These are phyloP conservation scores for Neoitamus cyanurus DNA, from an alignment of 2,888 invertebrate species.

Conservation along the genomic window DNA sequence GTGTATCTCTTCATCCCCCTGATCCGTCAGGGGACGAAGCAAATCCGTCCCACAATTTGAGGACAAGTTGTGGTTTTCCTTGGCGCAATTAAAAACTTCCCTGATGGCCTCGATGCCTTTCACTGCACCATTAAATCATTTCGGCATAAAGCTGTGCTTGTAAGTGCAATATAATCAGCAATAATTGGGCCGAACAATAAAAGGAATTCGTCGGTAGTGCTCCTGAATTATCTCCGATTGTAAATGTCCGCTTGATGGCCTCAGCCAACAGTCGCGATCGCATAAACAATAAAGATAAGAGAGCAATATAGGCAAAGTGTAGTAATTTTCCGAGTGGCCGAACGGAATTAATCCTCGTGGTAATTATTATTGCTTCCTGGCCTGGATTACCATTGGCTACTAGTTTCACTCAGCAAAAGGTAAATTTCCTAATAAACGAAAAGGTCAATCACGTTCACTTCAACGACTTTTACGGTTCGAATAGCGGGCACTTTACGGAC, in stretches of 20 bases:
- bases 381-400: neutral
- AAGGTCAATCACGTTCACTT: neutral
- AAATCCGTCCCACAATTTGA: neutral
- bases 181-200: neutral
- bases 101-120: neutral
- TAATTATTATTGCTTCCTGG: neutral
- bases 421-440: neutral
- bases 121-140: neutral
- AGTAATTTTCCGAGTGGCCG: neutral
- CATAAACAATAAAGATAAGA: conserved; percentile 1
- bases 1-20: neutral
- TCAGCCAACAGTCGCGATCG: neutral
- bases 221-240: neutral
- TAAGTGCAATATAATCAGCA: neutral
- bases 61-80: neutral
- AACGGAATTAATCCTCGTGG: neutral
- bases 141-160: neutral
- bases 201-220: neutral
- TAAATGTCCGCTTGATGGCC: neutral
- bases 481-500: neutral
- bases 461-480: neutral
- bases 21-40: neutral
- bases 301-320: neutral
- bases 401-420: neutral
- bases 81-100: neutral